Percentiles rank a stretch among this genome's conserved stretches.
phyloP scores from a whole-genome alignment of 2,113 vertebrate species.

The Capricornis sumatraensis region DNA sequence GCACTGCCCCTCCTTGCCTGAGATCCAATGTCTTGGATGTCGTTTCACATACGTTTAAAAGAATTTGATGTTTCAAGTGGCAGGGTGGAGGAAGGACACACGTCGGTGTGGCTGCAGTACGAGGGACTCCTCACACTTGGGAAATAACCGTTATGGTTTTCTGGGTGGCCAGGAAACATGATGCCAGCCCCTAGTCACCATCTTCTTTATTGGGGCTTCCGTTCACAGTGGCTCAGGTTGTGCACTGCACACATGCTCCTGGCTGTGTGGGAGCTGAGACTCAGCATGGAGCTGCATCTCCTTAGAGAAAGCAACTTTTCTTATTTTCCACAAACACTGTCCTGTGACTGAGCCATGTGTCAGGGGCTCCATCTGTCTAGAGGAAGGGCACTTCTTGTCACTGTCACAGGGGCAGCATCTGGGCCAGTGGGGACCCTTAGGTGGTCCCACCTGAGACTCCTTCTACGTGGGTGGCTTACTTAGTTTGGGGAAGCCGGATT shows the following conservation, averaged over 20 bases:
- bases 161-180: neutral
- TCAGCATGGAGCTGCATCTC: rapidly evolving
- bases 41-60: neutral
- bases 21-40: neutral
- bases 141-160: neutral
- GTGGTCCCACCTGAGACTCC: neutral
- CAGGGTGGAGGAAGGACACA: neutral
- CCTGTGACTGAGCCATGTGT: neutral
- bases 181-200: neutral
- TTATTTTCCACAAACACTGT: neutral
- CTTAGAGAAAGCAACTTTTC: neutral
- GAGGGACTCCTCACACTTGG: neutral
- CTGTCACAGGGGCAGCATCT: neutral
- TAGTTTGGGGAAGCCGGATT: neutral
- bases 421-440: neutral
- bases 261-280: neutral
- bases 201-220: neutral
- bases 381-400: neutral
- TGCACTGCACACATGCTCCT: neutral
- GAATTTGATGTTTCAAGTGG: neutral
- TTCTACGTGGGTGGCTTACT: neutral
- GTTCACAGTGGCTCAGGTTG: neutral
- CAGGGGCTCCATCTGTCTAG: neutral
- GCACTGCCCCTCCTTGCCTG: neutral
- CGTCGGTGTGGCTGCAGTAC: neutral